Evolutionary conservation across 2,797 vertebrate genomes (phyloP).

Genomic region (Muscicapa striata): DNA sequence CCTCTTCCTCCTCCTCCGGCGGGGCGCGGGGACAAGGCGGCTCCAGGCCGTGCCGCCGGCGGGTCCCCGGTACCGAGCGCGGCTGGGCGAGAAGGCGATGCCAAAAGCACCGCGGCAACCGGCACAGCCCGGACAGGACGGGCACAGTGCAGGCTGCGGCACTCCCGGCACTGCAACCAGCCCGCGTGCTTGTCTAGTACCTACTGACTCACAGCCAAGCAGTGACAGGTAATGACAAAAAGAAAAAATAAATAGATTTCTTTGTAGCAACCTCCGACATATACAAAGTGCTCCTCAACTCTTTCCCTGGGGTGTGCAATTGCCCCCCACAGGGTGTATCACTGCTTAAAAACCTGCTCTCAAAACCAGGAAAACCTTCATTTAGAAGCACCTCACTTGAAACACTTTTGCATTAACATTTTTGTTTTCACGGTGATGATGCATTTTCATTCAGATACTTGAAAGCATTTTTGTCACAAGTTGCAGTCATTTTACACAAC

Average conservation of each 20-base stretch:
- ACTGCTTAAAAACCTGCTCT: not conserved
- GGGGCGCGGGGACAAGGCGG: not conserved
- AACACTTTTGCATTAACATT: fast-evolving
- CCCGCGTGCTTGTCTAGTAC: fast-evolving
- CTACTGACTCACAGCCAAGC: not conserved
- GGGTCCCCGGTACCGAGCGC: fast-evolving
- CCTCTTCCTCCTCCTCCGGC: not conserved
- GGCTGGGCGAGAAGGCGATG: fast-evolving
- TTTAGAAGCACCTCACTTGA: not conserved
- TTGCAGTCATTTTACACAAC: not conserved
- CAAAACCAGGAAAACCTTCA: not conserved
- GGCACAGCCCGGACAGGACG: not conserved
- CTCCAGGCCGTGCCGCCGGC: fast-evolving
- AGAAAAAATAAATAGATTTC: not conserved
- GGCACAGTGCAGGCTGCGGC: fast-evolving
- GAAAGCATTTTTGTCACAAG: not conserved
- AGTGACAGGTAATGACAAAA: not conserved
- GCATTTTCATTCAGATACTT: not conserved
- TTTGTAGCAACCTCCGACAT: not conserved
- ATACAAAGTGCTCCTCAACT: fast-evolving
- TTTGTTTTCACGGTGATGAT: not conserved
- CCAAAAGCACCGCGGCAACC: fast-evolving
- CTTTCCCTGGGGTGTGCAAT: not conserved
- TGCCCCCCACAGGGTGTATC: fast-evolving
- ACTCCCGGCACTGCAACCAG: not conserved